phyloP scores from a whole-genome alignment of 2,888 invertebrate species.

The Pogonocherus hispidulus region DNA sequence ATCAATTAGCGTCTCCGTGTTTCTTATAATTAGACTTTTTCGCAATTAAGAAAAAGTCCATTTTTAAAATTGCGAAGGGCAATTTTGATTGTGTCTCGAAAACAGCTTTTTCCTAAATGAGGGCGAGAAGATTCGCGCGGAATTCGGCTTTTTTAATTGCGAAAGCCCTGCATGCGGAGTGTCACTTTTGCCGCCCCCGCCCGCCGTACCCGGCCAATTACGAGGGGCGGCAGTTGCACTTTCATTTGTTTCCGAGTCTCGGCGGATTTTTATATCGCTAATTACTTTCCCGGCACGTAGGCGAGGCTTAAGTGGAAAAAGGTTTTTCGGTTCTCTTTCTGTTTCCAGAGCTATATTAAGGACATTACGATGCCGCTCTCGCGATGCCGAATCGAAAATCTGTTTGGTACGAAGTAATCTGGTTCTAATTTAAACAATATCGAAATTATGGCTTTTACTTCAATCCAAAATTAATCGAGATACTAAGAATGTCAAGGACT shows the following conservation, averaged over 20 bases:
- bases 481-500: too few species aligned
- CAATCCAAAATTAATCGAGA: too few species aligned
- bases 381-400: constrained; percentile 15
- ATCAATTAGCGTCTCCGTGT: constrained; percentile 68
- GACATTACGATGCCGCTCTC: constrained; percentile 9
- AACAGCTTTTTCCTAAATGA: constrained; percentile 53
- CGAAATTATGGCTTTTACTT: too few species aligned
- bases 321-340: constrained; percentile 35
- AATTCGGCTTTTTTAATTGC: constrained; percentile 60
- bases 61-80: constrained; percentile 68
- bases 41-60: constrained; percentile 67
- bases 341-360: constrained; percentile 21
- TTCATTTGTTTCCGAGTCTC: constrained; percentile 68
- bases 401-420: constrained; percentile 1
- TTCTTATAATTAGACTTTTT: constrained; percentile 68
- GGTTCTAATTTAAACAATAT: background rate
- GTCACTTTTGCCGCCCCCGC: constrained; percentile 60
- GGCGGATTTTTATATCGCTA: constrained; percentile 70
- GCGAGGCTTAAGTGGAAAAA: constrained; percentile 47
- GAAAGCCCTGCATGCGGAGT: constrained; percentile 65
- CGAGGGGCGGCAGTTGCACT: constrained; percentile 59
- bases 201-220: constrained; percentile 61
- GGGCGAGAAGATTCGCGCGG: constrained; percentile 47
- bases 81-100: constrained; percentile 64
- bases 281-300: constrained; percentile 69